Conservation (phyloP, 2,113 vertebrate genomes). For the Atlantisia rogersi region DNA sequence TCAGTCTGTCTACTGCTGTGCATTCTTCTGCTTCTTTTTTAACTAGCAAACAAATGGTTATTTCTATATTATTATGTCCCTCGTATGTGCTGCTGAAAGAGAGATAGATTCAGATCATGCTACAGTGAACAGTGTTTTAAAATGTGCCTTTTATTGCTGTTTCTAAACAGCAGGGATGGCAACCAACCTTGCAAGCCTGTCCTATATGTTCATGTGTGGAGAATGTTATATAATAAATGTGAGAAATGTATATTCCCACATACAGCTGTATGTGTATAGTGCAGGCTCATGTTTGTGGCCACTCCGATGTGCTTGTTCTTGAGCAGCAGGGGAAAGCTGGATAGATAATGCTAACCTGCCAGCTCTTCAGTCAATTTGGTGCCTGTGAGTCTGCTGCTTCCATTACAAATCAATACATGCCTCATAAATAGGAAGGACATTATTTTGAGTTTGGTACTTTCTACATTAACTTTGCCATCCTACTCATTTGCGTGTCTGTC, state of each 20-base stretch:
- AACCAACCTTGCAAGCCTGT: background rate
- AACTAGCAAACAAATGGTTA: background rate
- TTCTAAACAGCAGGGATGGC: background rate
- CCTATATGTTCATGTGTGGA: background rate
- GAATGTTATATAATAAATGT: background rate
- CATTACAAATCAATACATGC: background rate
- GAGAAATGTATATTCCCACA: background rate
- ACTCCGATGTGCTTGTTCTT: background rate
- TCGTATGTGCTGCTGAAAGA: background rate
- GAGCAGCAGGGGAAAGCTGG: background rate
- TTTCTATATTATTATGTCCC: background rate
- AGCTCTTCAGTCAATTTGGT: background rate
- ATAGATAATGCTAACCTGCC: background rate
- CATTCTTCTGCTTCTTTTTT: background rate
- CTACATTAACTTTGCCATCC: background rate
- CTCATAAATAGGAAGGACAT: background rate
- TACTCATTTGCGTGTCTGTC: background rate
- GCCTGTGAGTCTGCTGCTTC: background rate
- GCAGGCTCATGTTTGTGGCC: background rate
- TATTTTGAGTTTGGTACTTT: background rate
- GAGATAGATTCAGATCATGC: background rate
- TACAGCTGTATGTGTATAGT: constrained; percentile 6
- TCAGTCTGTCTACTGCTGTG: background rate
- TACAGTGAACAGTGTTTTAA: background rate
- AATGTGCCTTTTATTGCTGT: background rate